phyloP scores from a whole-genome alignment of 1,140 invertebrate species.

The Bicyclus anynana region DNA sequence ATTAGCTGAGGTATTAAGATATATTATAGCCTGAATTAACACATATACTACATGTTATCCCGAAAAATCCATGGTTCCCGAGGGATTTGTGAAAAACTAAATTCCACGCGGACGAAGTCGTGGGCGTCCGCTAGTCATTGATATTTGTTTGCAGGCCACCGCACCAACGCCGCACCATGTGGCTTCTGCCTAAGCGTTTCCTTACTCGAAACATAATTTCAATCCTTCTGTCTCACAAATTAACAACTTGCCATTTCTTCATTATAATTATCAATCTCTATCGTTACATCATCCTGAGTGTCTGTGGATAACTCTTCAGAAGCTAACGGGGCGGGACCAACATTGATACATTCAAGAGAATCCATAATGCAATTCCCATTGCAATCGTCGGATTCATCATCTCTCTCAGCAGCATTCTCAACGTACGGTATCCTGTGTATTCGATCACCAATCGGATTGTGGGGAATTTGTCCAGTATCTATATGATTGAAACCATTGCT shows the following conservation, averaged over 20 bases:
- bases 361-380: conserved; percentile 8
- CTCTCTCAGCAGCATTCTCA: conserved; percentile 13
- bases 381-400: conserved; percentile 17
- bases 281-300: neutral
- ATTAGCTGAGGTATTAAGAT: too few relatives aligned
- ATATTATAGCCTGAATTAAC: too few relatives aligned
- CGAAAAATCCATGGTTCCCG: too few relatives aligned
- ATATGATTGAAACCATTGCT: conserved; percentile 18
- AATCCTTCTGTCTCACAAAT: too few relatives aligned
- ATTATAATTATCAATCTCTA: neutral
- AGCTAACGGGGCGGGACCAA: conserved; percentile 14
- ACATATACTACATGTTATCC: too few relatives aligned
- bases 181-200: too few relatives aligned
- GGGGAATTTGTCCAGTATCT: conserved; percentile 7
- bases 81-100: too few relatives aligned
- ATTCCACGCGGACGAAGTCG: too few relatives aligned
- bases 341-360: conserved; percentile 7
- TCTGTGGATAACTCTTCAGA: conserved; percentile 13
- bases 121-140: too few relatives aligned
- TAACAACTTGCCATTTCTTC: neutral
- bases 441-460: conserved; percentile 12
- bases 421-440: conserved; percentile 17
- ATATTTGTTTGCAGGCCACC: too few relatives aligned
- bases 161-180: too few relatives aligned
- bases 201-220: too few relatives aligned